Percentiles rank a stretch among this genome's conserved stretches.
These are phyloP conservation scores for Gadus chalcogrammus DNA, from an alignment of 2,113 vertebrate species.

Conservation along the genomic window DNA sequence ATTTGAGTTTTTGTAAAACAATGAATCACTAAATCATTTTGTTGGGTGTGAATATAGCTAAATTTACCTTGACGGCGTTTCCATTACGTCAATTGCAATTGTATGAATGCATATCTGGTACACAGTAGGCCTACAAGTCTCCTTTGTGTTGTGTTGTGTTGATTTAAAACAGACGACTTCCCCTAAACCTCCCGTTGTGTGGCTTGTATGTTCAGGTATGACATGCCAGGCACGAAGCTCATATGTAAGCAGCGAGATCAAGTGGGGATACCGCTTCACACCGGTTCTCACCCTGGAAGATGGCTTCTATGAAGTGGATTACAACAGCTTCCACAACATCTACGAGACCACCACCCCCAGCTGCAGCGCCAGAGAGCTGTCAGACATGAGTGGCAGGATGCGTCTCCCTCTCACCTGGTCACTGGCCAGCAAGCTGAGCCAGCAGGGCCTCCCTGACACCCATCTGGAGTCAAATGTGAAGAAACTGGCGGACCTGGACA, in stretches of 20 bases:
- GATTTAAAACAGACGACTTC: background rate
- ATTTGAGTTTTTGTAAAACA: too few relatives aligned
- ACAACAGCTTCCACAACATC: constrained; percentile 97
- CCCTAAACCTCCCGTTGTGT: background rate
- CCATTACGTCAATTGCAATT: too few relatives aligned
- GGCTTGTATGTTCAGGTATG: constrained; percentile 78
- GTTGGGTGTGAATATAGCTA: too few relatives aligned
- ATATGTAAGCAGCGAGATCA: constrained; percentile 91
- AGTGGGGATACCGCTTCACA: constrained; percentile 96
- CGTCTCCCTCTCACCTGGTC: constrained; percentile 92
- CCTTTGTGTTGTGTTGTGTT: too few relatives aligned
- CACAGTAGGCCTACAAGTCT: too few relatives aligned
- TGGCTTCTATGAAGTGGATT: constrained; percentile 97
- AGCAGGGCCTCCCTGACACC: constrained; percentile 81
- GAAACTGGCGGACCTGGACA: constrained; percentile 70
- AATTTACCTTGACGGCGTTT: too few relatives aligned
- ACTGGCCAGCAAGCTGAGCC: constrained; percentile 89
- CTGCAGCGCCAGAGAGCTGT: constrained; percentile 90
- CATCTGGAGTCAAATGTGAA: constrained; percentile 84
- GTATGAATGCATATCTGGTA: too few relatives aligned
- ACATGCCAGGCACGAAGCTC: constrained; percentile 97
- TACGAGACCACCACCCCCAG: constrained; percentile 94
- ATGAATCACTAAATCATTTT: too few relatives aligned
- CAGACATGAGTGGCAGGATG: constrained; percentile 78
- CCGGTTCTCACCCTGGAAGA: constrained; percentile 96